Percentiles rank a stretch among this genome's conserved stretches.
Evolutionary conservation across 2,797 vertebrate species (phyloP).

Genomic region (Coregonus suidteri): DNA sequence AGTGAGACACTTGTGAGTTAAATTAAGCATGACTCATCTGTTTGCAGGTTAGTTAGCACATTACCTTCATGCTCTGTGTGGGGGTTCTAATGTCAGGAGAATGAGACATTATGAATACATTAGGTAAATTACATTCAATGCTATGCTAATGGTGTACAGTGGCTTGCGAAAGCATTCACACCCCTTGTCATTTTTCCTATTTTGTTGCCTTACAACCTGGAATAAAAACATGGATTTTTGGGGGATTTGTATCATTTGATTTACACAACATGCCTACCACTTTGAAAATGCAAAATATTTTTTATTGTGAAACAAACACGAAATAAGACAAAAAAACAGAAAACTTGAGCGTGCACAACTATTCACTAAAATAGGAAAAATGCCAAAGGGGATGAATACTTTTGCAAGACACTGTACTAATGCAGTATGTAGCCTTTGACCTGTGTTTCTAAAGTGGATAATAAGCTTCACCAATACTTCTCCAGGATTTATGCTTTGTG

Average conservation of each 20-base stretch:
- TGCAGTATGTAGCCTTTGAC: constrained; percentile 2
- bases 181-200: no score
- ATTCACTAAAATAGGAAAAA: no score
- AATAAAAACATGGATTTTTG: no score
- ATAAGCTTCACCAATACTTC: constrained; percentile 13
- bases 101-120: constrained; percentile 25
- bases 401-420: background rate
- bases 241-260: no score
- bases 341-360: no score
- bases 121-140: constrained; percentile 34
- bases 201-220: no score
- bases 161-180: no score
- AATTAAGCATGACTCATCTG: constrained; percentile 4
- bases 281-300: no score
- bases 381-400: no score
- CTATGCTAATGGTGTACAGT: constrained; percentile 19
- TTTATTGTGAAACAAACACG: no score
- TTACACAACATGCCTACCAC: no score
- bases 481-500: background rate
- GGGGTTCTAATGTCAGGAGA: constrained; percentile 11
- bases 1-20: background rate
- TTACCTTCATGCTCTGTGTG: background rate
- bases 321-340: no score
- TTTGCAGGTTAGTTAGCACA: background rate
- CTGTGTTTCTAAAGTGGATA: constrained; percentile 11